phyloP scores from a whole-genome alignment of 2,797 vertebrate genomes.

The Threskiornis aethiopicus region DNA sequence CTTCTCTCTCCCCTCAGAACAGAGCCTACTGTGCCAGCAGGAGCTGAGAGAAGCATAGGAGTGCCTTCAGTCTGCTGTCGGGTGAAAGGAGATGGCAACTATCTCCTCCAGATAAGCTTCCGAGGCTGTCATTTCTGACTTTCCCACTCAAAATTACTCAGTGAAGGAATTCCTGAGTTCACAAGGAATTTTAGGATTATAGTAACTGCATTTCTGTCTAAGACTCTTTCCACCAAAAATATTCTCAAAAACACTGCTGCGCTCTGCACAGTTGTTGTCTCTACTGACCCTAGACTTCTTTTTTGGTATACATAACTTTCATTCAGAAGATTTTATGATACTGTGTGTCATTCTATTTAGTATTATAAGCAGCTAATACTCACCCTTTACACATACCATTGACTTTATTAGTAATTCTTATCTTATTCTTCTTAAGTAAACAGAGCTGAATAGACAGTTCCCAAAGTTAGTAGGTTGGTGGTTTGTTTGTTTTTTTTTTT shows the following conservation, averaged over 20 bases:
- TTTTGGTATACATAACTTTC: not conserved
- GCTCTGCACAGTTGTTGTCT: fast-evolving
- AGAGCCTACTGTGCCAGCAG: not conserved
- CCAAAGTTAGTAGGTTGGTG: not conserved
- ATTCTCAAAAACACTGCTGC: fast-evolving
- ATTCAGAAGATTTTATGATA: not conserved
- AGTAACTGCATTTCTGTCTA: not conserved
- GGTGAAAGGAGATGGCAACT: not conserved
- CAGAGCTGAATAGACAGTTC: not conserved
- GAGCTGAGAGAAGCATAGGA: fast-evolving
- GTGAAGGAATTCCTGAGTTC: not conserved
- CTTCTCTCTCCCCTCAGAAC: not conserved
- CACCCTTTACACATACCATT: not conserved
- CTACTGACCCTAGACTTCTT: not conserved
- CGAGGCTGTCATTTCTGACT: not conserved
- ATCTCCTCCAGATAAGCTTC: not conserved
- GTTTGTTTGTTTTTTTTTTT: fast-evolving
- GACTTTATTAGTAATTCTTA: not conserved
- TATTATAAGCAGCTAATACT: not conserved
- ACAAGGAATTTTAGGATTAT: not conserved
- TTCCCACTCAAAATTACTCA: not conserved
- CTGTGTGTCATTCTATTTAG: not conserved
- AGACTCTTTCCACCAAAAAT: not conserved
- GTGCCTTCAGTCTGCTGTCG: not conserved
- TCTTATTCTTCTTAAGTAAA: not conserved